A percentile compares a stretch with the other conserved stretches of the same genome.
Conservation (phyloP, 2,797 vertebrate genomes). For the Sciurus vulgaris region DNA sequence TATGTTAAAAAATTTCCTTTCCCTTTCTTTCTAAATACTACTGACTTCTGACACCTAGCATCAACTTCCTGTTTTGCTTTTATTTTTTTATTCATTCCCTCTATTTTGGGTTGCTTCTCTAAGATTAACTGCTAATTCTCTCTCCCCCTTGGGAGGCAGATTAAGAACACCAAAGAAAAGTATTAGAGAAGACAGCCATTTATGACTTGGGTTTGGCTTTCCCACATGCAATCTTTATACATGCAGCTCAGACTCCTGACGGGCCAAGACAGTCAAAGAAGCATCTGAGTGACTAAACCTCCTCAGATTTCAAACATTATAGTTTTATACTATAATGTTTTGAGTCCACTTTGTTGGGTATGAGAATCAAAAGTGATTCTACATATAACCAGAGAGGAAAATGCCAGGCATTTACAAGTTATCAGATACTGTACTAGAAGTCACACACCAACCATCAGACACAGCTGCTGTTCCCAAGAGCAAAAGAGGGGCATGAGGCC, state of each 20-base stretch:
- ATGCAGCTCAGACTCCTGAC: background rate
- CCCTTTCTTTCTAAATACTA: slow-evolving; percentile 51
- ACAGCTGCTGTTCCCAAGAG: background rate
- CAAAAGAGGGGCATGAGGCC: background rate
- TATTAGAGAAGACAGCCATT: background rate
- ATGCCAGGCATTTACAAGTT: background rate
- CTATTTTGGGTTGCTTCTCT: background rate
- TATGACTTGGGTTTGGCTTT: background rate
- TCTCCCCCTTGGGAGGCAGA: background rate
- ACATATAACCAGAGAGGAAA: background rate
- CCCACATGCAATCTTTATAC: too few relatives aligned
- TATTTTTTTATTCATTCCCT: background rate
- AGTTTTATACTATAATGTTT: background rate
- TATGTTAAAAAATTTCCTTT: background rate
- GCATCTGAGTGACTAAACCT: background rate
- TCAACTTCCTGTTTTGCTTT: background rate
- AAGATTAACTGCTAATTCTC: background rate
- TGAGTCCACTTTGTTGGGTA: background rate
- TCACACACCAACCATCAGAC: background rate
- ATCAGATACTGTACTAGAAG: background rate
- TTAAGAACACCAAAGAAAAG: background rate
- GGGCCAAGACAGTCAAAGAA: background rate
- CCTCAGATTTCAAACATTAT: background rate
- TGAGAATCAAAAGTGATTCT: background rate
- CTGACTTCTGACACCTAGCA: background rate